phyloP scores from a whole-genome alignment of 2,888 invertebrate genomes.

The Tanypteryx hageni region DNA sequence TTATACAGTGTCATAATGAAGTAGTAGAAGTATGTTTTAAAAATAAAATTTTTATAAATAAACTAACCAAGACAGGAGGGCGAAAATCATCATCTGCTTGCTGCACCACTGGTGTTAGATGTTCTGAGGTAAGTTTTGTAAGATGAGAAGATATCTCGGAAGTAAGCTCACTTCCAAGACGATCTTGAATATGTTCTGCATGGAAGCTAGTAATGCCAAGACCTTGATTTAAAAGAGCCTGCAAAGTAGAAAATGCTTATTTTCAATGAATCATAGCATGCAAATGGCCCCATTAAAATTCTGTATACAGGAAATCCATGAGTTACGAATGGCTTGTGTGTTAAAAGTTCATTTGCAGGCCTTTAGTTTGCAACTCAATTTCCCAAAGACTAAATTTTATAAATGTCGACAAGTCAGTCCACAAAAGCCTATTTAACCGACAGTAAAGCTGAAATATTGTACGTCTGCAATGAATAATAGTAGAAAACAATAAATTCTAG shows the following conservation, averaged over 20 bases:
- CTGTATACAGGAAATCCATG: too few species aligned
- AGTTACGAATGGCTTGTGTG: too few species aligned
- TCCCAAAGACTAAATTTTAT: too few species aligned
- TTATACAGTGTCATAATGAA: neutral
- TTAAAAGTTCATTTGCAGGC: too few species aligned
- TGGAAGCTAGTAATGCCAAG: constrained; percentile 80
- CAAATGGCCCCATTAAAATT: neutral
- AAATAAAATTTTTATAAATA: constrained; percentile 72
- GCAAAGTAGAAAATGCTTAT: constrained; percentile 71
- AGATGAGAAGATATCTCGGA: constrained; percentile 80
- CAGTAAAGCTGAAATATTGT: too few species aligned
- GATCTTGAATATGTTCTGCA: constrained; percentile 81
- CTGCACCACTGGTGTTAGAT: constrained; percentile 76
- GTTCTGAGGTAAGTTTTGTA: constrained; percentile 81
- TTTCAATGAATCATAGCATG: neutral
- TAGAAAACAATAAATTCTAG: too few species aligned
- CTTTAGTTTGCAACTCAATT: too few species aligned
- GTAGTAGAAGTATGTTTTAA: constrained; percentile 70
- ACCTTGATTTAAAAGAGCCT: constrained; percentile 80
- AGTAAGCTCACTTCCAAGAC: constrained; percentile 82
- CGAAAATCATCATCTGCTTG: neutral
- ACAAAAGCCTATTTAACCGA: too few species aligned
- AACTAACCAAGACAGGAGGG: neutral
- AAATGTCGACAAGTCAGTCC: too few species aligned
- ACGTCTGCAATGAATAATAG: too few species aligned